phyloP scores from a whole-genome alignment of 1,140 invertebrate species.

The Ostrea denselamellosa region DNA sequence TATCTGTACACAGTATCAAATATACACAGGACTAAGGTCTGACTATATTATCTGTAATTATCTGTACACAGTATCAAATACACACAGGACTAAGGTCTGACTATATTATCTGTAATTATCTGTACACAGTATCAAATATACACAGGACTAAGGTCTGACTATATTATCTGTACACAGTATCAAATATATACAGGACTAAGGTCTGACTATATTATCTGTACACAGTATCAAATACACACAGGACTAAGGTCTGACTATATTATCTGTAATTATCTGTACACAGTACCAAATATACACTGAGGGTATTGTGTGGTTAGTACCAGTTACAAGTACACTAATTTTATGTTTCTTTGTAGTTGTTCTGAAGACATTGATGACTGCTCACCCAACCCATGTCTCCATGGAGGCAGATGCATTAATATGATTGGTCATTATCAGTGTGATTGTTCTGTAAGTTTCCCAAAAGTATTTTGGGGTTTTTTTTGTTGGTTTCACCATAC shows the following conservation, averaged over 20 bases:
- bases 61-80: background rate
- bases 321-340: background rate
- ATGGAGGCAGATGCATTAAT: conserved; percentile 57
- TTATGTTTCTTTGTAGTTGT: conserved; percentile 5
- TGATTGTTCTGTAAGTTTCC: conserved; percentile 53
- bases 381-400: conserved; percentile 51
- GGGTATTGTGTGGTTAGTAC: background rate
- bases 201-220: background rate
- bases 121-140: background rate
- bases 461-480: background rate
- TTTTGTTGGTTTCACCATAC: background rate
- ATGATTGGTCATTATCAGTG: conserved; percentile 55
- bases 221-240: background rate
- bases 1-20: background rate
- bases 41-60: too few relatives aligned
- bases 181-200: too few relatives aligned
- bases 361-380: conserved; percentile 58
- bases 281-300: background rate
- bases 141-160: conserved; percentile 37
- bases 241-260: conserved; percentile 42
- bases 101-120: too few relatives aligned
- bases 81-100: conserved; percentile 33
- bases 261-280: too few relatives aligned
- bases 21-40: too few relatives aligned
- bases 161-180: background rate